Conservation (phyloP, 2,797 vertebrate species). For the Acipenser transmontanus region DNA sequence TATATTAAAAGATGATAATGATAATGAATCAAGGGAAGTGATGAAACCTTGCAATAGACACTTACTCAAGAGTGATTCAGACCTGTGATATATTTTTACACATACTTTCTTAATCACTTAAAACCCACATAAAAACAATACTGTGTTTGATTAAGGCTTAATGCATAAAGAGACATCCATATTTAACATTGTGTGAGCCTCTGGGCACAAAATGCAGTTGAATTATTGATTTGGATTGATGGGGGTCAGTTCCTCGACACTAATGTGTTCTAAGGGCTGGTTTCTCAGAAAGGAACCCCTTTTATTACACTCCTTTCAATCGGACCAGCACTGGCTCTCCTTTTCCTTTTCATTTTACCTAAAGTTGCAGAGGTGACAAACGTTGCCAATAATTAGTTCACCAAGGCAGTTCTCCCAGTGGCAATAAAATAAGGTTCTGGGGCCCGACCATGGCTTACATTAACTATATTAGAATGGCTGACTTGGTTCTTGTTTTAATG, state of each 20-base stretch:
- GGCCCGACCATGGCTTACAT: constrained; percentile 22
- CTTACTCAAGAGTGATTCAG: too few relatives aligned
- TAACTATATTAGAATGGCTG: constrained; percentile 14
- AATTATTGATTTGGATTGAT: too few relatives aligned
- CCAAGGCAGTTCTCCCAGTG: constrained; percentile 30
- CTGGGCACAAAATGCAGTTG: too few relatives aligned
- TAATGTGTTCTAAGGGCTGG: constrained; percentile 7
- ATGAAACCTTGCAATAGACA: too few relatives aligned
- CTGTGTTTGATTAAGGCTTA: too few relatives aligned
- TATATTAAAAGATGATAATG: too few relatives aligned
- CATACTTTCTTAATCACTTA: too few relatives aligned
- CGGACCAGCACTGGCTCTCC: constrained; percentile 16
- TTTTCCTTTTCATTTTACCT: constrained; percentile 16
- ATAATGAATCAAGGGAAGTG: too few relatives aligned
- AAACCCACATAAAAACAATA: too few relatives aligned
- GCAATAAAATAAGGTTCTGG: constrained; percentile 44
- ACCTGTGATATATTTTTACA: too few relatives aligned
- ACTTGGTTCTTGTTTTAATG: constrained; percentile 17
- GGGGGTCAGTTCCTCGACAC: constrained; percentile 5
- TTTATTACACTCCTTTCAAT: constrained; percentile 17
- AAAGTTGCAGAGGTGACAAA: neutral
- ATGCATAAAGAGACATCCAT: too few relatives aligned
- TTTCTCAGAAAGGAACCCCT: constrained; percentile 3
- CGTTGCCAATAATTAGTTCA: constrained; percentile 51
- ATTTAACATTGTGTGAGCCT: too few relatives aligned